Percentiles rank a stretch among this genome's conserved stretches.
Evolutionary conservation across 2,888 invertebrate genomes (phyloP).

Genomic region (Anthrax anthrax): DNA sequence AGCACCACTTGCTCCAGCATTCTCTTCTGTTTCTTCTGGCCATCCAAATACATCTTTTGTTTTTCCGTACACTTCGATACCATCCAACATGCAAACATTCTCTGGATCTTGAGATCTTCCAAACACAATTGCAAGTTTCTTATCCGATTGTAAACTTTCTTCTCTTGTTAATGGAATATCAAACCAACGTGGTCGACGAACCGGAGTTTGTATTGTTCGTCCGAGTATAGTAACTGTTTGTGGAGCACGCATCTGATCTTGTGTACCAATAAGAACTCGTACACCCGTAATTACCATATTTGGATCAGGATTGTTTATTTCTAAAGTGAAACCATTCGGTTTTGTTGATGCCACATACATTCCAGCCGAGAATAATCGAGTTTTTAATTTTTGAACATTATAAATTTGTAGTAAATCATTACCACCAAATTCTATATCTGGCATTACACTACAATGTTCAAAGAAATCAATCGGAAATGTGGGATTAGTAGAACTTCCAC

Average conservation of each 20-base stretch:
- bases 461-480: conserved; percentile 93
- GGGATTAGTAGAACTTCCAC: conserved; percentile 29
- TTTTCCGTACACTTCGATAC: conserved; percentile 88
- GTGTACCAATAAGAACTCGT: conserved; percentile 63
- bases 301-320: conserved; percentile 73
- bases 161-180: conserved; percentile 90
- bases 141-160: conserved; percentile 84
- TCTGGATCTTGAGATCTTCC: conserved; percentile 77
- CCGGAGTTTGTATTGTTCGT: conserved; percentile 53
- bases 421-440: conserved; percentile 89
- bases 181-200: conserved; percentile 78
- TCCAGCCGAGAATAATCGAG: conserved; percentile 50
- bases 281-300: conserved; percentile 83
- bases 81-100: conserved; percentile 84
- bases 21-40: conserved; percentile 89
- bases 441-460: conserved; percentile 83
- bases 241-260: conserved; percentile 30
- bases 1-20: conserved; percentile 28
- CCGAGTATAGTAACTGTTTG: conserved; percentile 36
- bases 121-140: conserved; percentile 70
- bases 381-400: conserved; percentile 84
- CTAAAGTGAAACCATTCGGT: conserved; percentile 75
- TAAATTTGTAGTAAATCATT: conserved; percentile 90
- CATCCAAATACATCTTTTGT: conserved; percentile 92
- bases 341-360: conserved; percentile 90